Evolutionary conservation across 2,797 vertebrate genomes (phyloP).

Genomic region (Tiaroga cobitis): DNA sequence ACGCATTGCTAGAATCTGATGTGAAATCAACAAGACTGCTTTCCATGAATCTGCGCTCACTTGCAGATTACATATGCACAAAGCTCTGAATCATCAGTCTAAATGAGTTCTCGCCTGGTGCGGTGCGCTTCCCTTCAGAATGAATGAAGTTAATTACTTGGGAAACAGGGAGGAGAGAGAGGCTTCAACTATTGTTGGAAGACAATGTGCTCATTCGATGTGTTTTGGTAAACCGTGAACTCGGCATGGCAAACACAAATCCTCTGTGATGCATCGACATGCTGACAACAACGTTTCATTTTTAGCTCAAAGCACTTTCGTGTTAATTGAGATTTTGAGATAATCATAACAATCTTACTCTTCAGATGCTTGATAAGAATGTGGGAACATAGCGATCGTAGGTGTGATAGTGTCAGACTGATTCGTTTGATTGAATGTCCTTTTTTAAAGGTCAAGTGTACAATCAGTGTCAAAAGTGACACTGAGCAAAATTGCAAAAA

Average conservation of each 20-base stretch:
- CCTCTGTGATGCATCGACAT: conserved; percentile 6
- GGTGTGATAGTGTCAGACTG: not conserved
- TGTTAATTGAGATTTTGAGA: conserved; percentile 48
- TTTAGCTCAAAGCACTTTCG: conserved; percentile 12
- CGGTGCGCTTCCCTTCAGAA: not conserved
- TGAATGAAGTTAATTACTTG: conserved; percentile 45
- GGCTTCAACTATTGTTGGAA: conserved; percentile 25
- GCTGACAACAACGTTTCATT: conserved; percentile 35
- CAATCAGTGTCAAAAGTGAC: not conserved
- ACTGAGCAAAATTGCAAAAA: not conserved
- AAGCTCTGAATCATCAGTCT: conserved; percentile 21
- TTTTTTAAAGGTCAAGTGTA: conserved; percentile 17
- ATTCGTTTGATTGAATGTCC: not conserved
- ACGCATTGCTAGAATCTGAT: conserved; percentile 8
- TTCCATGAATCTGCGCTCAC: not conserved
- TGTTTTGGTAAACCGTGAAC: conserved; percentile 35
- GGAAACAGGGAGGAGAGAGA: conserved; percentile 22
- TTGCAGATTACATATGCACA: conserved; percentile 24
- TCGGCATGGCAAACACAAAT: conserved; percentile 15
- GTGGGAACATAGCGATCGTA: not conserved
- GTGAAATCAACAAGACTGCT: conserved; percentile 30
- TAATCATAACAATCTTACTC: not conserved
- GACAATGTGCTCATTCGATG: conserved; percentile 36
- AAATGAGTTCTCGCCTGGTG: conserved; percentile 33
- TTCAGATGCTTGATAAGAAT: conserved; percentile 22